These are phyloP conservation scores for Holocentrus rufus DNA, from an alignment of 2,797 vertebrate species.

Conservation along the genomic window DNA sequence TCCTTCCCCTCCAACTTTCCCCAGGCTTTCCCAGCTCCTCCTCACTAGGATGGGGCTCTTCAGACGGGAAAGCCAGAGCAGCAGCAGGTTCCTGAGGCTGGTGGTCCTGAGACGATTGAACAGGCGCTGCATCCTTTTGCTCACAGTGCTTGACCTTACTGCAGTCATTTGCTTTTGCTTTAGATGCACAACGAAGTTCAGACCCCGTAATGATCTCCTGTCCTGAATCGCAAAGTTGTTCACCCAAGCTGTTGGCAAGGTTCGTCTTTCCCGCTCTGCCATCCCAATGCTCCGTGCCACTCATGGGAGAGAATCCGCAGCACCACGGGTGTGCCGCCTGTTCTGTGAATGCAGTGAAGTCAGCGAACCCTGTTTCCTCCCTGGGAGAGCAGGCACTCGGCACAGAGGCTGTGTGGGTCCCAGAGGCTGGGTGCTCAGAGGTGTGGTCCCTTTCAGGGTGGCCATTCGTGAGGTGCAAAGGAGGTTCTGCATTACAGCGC, in stretches of 20 bases:
- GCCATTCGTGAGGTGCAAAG: constrained; percentile 86
- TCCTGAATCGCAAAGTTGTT: constrained; percentile 56
- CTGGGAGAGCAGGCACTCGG: constrained; percentile 50
- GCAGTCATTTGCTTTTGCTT: constrained; percentile 56
- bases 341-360: constrained; percentile 86
- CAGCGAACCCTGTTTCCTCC: constrained; percentile 85
- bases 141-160: constrained; percentile 58
- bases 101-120: constrained; percentile 63
- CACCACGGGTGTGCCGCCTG: constrained; percentile 69
- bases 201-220: constrained; percentile 51
- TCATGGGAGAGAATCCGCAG: constrained; percentile 67
- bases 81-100: constrained; percentile 57
- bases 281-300: constrained; percentile 58
- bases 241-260: constrained; percentile 72
- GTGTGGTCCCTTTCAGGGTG: constrained; percentile 75
- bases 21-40: constrained; percentile 34
- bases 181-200: constrained; percentile 43
- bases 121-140: constrained; percentile 36
- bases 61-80: constrained; percentile 33
- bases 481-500: constrained; percentile 75
- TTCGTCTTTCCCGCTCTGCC: constrained; percentile 59
- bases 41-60: constrained; percentile 53
- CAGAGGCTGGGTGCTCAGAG: constrained; percentile 76
- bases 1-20: constrained; percentile 29
- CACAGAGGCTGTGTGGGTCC: constrained; percentile 59